phyloP scores from a whole-genome alignment of 92 coral and sea anemone genomes.

The Ricordea florida region DNA sequence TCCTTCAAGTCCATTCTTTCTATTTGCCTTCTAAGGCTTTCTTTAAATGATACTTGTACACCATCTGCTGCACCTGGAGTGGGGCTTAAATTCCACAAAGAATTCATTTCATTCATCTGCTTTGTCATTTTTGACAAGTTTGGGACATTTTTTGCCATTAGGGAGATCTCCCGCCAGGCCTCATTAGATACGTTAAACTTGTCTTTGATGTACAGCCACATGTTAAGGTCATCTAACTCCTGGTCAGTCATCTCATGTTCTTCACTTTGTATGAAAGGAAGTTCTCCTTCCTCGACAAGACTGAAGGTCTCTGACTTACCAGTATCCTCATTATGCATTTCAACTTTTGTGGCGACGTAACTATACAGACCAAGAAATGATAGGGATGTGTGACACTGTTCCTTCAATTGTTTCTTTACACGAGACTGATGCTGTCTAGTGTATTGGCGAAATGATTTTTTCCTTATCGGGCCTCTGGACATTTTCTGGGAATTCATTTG shows the following conservation, averaged over 20 bases:
- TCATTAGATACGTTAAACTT: constrained; percentile 32
- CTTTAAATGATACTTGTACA: no score
- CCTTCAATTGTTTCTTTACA: neutral
- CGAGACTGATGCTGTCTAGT: constrained; percentile 6
- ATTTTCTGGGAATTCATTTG: constrained; percentile 31
- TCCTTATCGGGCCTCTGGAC: constrained; percentile 28
- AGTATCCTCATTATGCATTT: constrained; percentile 32
- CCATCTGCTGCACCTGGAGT: no score
- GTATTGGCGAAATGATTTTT: neutral
- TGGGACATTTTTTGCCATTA: no score
- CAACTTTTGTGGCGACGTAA: constrained; percentile 27
- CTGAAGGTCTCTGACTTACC: constrained; percentile 17
- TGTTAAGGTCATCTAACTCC: constrained; percentile 35
- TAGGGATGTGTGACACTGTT: neutral
- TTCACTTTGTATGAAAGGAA: constrained; percentile 19
- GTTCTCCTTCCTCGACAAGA: neutral
- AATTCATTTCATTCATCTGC: no score
- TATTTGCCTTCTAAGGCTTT: no score
- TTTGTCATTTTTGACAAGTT: no score
- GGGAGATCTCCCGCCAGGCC: no score
- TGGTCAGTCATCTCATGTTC: constrained; percentile 30
- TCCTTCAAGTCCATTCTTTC: no score
- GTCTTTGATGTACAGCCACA: constrained; percentile 16
- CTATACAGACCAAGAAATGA: constrained; percentile 18
- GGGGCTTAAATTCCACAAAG: no score